Evolutionary conservation across 2,113 vertebrate species (phyloP).

Genomic region (Hemiprocne comata): DNA sequence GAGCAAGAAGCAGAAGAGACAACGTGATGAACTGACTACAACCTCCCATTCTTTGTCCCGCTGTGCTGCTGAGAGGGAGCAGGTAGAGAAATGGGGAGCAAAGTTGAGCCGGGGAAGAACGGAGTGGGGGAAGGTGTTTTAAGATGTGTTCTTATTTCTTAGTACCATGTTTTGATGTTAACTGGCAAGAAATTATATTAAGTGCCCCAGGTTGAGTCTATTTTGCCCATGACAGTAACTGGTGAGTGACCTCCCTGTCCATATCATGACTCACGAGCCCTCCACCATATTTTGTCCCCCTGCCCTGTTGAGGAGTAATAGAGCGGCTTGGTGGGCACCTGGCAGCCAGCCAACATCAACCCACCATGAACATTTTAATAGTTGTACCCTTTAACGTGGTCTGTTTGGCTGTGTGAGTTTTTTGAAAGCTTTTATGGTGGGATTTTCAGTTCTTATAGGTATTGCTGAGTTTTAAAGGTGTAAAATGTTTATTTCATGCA

Average conservation of each 20-base stretch:
- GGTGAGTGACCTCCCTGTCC: background rate
- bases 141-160: background rate
- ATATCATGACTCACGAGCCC: accelerated
- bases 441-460: background rate
- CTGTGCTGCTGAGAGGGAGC: accelerated
- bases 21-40: accelerated
- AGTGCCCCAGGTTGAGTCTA: accelerated
- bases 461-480: background rate
- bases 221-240: accelerated
- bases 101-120: background rate
- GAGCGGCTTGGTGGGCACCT: background rate
- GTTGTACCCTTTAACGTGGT: background rate
- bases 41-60: accelerated
- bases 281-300: accelerated
- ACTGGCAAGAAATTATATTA: background rate
- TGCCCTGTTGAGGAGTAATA: background rate
- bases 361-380: background rate
- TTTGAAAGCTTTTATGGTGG: background rate
- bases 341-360: background rate
- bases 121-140: accelerated
- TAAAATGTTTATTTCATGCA: background rate
- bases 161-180: background rate
- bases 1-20: background rate
- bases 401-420: background rate
- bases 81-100: background rate